Base-by-base conservation (phyloP, 2,888 invertebrate genomes). In the Andricus curvator region DNA sequence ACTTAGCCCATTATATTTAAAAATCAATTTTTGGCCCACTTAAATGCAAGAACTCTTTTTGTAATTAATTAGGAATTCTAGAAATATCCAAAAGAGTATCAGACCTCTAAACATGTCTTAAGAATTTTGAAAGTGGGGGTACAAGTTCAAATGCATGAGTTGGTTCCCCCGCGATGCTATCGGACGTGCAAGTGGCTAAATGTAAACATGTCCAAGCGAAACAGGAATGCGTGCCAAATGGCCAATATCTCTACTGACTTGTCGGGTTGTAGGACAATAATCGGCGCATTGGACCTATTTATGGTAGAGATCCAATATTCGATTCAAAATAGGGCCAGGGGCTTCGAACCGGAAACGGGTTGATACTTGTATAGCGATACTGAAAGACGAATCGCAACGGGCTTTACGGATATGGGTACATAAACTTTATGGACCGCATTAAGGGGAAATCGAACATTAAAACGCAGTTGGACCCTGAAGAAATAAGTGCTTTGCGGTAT, bases 171-270 rank as follows among this genome's bases (percentile, higher is more conserved):
- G 37, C 0, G 25, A 68, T 68, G 44, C 25, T 25, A 44, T 25
- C 17, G 25, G 17, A 44, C n/a, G 17, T 41, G 25, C 13, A 68
- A 68, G 5, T 8, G 48, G 22, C 5, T 22, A 48, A 44, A 44
- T 22, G 13, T 68, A 22, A 44, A 48, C 15, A 25, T 15, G 44
- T 17, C 48, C 22, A 44, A 68, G 68, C 68, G 44, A 48, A 68
- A 44, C 44, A 8, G 68, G 15, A 68, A 68, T 68, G 44, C 15
- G 44, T 68, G 37, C 37, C 37, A 8, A 37, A 37, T 37, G 37
- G 68, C 68, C 68, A 68, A 68, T 68, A 68, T 48, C 68, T 68
- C 68, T 25, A 68, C 68, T 44, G 44, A 68, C 15, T 68, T 68
- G 22, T 68, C 22, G 44, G 17, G 25, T 25, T 70, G 29, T 29